Evolutionary conservation across 2,888 invertebrate species (phyloP), one percentile per base, ranked within the genome.

Genomic region (Rhogogaster chlorosoma): DNA sequence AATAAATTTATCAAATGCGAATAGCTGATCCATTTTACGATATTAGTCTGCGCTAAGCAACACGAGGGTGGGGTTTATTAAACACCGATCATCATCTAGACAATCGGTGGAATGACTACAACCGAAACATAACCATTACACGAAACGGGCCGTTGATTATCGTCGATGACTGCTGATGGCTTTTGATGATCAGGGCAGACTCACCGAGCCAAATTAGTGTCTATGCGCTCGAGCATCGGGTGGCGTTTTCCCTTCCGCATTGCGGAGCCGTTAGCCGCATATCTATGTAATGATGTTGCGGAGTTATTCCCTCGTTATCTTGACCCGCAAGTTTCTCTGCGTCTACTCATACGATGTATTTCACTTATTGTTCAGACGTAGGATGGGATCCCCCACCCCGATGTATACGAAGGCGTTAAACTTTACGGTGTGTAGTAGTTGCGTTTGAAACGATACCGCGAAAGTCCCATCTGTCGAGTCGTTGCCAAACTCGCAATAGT

Each of bases 51-150:
- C 1, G 67, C 18, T 36, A n/a, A n/a, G 18, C 26, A 53, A 53
- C 53, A 26, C 53, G 22, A 22, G 49, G 77, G 15, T 29, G 42
- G 45, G 71, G 87, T 93, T 93, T 93, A 92, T 93, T 93, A 91
- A 90, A 90, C 61, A 61, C 88, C 89, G 91, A 90, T 92, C 90
- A 26, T 61, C 61, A 92, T 91, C 91, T 90, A 87, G 88, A 92
- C 92, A 92, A 92, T 92, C 93, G 92, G 91, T 91, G 90, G 80
- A 61, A 93, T 92, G 93, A 93, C 93, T 93, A 93, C 92, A 93
- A 89, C 92, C 91, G 91, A 92, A 89, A 92, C 93, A 93, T 93
- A 92, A 93, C 93, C 93, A 92, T 93, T 93, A 93, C 89, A 92
- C 90, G 90, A 88, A 90, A 92, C 91, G 90, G 90, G 89, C 93